Percentiles rank a stretch among this genome's conserved stretches.
These are phyloP conservation scores for Pandemis cinnamomeana DNA, from an alignment of 2,888 invertebrate species.

Conservation along the genomic window DNA sequence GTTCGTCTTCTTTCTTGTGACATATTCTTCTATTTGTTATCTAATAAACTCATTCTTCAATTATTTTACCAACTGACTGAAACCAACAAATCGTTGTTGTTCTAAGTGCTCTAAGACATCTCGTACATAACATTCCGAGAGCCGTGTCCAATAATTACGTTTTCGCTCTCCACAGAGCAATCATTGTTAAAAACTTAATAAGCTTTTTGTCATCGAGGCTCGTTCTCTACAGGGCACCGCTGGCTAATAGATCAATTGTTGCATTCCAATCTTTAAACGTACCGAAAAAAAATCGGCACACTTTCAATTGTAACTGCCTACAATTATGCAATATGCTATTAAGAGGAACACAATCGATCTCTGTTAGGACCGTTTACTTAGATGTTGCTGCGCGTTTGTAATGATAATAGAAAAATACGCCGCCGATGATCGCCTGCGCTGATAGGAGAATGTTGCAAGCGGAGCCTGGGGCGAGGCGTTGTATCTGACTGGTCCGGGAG, in stretches of 20 bases:
- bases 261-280: constrained; percentile 43
- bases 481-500: constrained; percentile 57
- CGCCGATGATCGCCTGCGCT: constrained; percentile 60
- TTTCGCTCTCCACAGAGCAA: constrained; percentile 39
- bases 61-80: not conserved
- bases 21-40: not conserved
- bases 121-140: constrained; percentile 30
- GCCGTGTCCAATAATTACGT: constrained; percentile 35
- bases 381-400: constrained; percentile 61
- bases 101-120: constrained; percentile 3
- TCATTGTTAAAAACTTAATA: constrained; percentile 43
- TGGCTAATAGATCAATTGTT: constrained; percentile 41
- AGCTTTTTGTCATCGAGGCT: constrained; percentile 41
- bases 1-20: not conserved
- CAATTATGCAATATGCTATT: constrained; percentile 70
- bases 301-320: constrained; percentile 62
- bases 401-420: constrained; percentile 58
- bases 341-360: constrained; percentile 69
- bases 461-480: constrained; percentile 61
- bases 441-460: constrained; percentile 65
- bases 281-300: constrained; percentile 53
- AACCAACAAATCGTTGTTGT: not conserved
- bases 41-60: not conserved
- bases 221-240: constrained; percentile 36
- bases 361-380: constrained; percentile 67